Base-by-base conservation (phyloP, 1,140 invertebrate genomes). In the Mercenaria mercenaria region DNA sequence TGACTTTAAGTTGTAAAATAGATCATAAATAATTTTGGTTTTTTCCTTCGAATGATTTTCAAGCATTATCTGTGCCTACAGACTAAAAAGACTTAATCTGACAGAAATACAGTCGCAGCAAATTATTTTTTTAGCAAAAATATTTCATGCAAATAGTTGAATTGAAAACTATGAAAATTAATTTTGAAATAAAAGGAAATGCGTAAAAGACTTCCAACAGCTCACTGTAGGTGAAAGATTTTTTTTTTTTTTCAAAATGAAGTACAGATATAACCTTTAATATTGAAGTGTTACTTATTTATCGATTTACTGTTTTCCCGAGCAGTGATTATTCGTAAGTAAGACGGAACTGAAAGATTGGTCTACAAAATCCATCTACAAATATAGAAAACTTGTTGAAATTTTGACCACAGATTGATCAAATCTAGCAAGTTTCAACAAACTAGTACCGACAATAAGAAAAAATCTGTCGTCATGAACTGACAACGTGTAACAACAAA, bases 401-500 rank as follows among this genome's bases (percentile, higher is more conserved):
- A 77, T 52, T 47, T 52, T 77, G 43, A 32, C 47, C 67, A 37
- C 67, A 72, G 67, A 72, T 72, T 72, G 67, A 41, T 64, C 59
- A 64, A 64, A 64, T 64, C 59, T 64, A 64, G 59, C 59, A 64
- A 64, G 20, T 72, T 72, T 39, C 34, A 39, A 72, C 18, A 37
- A 72, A 37, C 37, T 0, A 39, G 29, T 29, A 72, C 37, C 34
- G 67, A 72, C 67, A 72, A 34, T 41, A 72, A 72, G 67, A 72
- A 72, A 72, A 39, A 72, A 72, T 72, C 67, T 72, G 34, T 39
- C 67, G 11, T 72, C 34, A 72, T 11, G 67, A 72, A 10, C 26
- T 64, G 59, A 72, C 34, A 72, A 72, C 39, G 67, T 72, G 67
- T 26, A 77, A 77, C 74, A 77, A 77, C 43, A 79, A 52, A 79